A percentile compares a stretch with the other conserved stretches of the same genome.
phyloP scores from a whole-genome alignment of 2,888 invertebrate species.

The Drosophila neotestacea region DNA sequence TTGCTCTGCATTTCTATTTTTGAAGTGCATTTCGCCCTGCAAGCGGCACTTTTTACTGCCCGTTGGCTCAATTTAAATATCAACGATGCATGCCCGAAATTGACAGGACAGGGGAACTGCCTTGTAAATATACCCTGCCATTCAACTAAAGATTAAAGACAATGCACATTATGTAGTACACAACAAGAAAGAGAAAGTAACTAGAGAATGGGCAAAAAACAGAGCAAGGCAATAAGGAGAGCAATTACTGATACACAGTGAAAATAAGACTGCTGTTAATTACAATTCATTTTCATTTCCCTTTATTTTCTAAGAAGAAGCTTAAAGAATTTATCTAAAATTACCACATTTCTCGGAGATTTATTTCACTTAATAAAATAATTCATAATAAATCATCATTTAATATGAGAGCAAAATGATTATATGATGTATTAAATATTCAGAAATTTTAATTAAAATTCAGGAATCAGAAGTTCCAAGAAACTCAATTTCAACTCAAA shows the following conservation, averaged over 20 bases:
- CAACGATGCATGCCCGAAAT: conserved; percentile 79
- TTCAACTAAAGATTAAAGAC: background rate
- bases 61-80: conserved; percentile 78
- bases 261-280: background rate
- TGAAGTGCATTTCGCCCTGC: conserved; percentile 73
- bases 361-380: too few relatives aligned
- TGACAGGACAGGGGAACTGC: conserved; percentile 35
- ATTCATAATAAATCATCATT: too few relatives aligned
- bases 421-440: too few relatives aligned
- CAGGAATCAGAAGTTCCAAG: too few relatives aligned
- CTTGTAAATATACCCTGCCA: conserved; percentile 45
- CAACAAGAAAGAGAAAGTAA: background rate
- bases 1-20: conserved; percentile 68
- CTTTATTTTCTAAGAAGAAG: background rate
- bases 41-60: conserved; percentile 65
- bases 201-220: background rate
- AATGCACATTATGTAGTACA: conserved; percentile 1
- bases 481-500: too few relatives aligned
- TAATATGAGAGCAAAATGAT: too few relatives aligned
- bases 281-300: background rate
- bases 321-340: too few relatives aligned
- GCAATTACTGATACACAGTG: background rate
- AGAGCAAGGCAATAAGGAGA: background rate
- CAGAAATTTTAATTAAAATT: too few relatives aligned
- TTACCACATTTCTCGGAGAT: too few relatives aligned